Conservation (phyloP, 2,888 invertebrate genomes). For the Icerya purchasi region DNA sequence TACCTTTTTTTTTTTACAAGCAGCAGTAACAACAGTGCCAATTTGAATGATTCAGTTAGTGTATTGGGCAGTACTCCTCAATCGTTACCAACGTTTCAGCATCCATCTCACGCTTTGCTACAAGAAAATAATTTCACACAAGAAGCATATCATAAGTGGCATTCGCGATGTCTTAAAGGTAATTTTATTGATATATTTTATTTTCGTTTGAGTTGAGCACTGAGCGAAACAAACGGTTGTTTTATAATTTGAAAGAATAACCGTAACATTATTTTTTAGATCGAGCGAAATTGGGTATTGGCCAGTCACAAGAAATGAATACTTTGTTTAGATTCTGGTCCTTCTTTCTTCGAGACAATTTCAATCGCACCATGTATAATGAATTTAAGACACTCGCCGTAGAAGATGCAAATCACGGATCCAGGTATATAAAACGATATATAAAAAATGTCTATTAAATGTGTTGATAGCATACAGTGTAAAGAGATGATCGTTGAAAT, state of each 20-base stretch:
- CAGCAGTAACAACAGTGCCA: conserved; percentile 57
- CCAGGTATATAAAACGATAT: conserved; percentile 52
- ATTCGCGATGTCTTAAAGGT: conserved; percentile 82
- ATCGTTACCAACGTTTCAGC: conserved; percentile 76
- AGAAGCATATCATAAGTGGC: conserved; percentile 90
- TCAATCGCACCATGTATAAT: conserved; percentile 92
- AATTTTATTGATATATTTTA: neutral
- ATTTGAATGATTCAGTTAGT: conserved; percentile 35
- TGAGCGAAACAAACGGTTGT: no score
- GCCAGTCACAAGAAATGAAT: conserved; percentile 97
- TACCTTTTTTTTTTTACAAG: no score
- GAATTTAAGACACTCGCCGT: conserved; percentile 82
- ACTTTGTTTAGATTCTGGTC: conserved; percentile 99
- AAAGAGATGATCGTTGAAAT: no score
- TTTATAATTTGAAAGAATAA: neutral
- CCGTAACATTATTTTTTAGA: conserved; percentile 11
- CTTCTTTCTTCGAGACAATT: conserved; percentile 93
- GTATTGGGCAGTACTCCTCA: conserved; percentile 57
- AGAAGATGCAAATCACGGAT: conserved; percentile 78
- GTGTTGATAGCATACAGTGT: no score
- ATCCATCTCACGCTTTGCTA: conserved; percentile 83
- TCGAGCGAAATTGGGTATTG: conserved; percentile 39
- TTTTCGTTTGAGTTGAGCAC: no score
- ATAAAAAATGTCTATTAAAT: no score
- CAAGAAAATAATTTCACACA: conserved; percentile 95